Evolutionary conservation across 1,140 invertebrate species (phyloP), one percentile per base, ranked within the genome.

Genomic region (Pseudoatta argentina): DNA sequence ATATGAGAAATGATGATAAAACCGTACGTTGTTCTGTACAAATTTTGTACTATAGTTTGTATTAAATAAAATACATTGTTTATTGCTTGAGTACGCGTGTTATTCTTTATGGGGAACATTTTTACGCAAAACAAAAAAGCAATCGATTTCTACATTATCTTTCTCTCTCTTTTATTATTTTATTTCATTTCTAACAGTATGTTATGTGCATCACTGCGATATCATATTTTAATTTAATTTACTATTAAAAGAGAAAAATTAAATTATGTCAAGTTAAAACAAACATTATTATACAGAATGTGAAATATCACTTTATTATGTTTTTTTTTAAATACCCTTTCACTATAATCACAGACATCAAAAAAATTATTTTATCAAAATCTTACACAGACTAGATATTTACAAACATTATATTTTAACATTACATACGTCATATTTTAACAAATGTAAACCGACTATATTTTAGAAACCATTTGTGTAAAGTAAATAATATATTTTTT

Each of bases 31-130:
- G 93, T 94, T 95, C 93, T 95, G 94, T 95, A 94, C 94, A 95
- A 95, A 95, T 96, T 96, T 96, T 96, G 95, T 96, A 96, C 94
- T 93, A 95, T 96, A 96, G 95, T 95, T 95, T 95, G 94, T 96
- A 95, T 95, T 92, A 95, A 96, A 95, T 95, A 95, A 95, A 95
- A 94, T 94, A 93, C 91, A 94, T 94, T 95, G 94, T 95, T 95
- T 95, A 95, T 95, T 94, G 95, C 95, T 95, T 95, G 94, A 83
- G 59, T 14, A 71, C 66, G 30, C 75, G n/a, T 39, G 55, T 61
- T 24, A 55, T 67, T 71, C 21, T 30, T 44, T 66, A 27, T 16
- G n/a, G 10, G 10, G 16, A 77, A 18, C 4, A 44, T 6, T 3
- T 18, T 14, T 24, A 77, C 4, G 3, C 1, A 30, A 64, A 1